phyloP scores from a whole-genome alignment of 2,888 invertebrate species.

The Trachelus iudaicus region DNA sequence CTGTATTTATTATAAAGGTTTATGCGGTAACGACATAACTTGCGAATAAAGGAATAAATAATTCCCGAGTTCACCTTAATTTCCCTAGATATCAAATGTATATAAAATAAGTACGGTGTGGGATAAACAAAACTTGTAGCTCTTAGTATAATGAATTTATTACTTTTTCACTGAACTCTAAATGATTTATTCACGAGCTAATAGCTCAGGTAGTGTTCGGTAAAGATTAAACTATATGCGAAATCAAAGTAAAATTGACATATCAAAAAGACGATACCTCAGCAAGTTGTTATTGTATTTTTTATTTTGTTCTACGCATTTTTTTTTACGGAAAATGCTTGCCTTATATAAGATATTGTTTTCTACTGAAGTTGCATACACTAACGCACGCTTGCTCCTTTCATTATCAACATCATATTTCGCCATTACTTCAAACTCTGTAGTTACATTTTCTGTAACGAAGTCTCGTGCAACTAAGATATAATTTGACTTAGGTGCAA shows the following conservation, averaged over 20 bases:
- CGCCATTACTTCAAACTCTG: constrained; percentile 25
- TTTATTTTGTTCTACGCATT: not conserved
- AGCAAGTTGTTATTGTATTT: not conserved
- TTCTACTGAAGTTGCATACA: not conserved
- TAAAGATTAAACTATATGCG: not conserved
- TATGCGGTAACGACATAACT: not conserved
- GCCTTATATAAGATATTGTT: not conserved
- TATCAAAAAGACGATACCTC: not conserved
- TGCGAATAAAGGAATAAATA: constrained; percentile 13
- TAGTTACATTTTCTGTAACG: constrained; percentile 8
- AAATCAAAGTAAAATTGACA: not conserved
- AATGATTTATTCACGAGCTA: not conserved
- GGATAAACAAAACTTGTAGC: constrained; percentile 31
- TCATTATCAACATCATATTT: not conserved
- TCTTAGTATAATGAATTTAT: not conserved
- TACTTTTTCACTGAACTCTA: not conserved
- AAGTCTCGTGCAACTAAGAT: constrained; percentile 4
- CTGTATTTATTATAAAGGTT: not conserved
- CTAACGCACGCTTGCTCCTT: not conserved
- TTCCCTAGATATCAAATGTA: constrained; percentile 43
- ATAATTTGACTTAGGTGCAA: not conserved
- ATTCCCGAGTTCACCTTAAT: constrained; percentile 30
- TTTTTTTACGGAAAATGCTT: not conserved
- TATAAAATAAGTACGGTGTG: constrained; percentile 51
- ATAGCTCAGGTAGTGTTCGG: not conserved